Percentiles rank a stretch among this genome's conserved stretches.
Conservation (phyloP, 2,113 vertebrate species). For the Thinocorus orbignyianus region DNA sequence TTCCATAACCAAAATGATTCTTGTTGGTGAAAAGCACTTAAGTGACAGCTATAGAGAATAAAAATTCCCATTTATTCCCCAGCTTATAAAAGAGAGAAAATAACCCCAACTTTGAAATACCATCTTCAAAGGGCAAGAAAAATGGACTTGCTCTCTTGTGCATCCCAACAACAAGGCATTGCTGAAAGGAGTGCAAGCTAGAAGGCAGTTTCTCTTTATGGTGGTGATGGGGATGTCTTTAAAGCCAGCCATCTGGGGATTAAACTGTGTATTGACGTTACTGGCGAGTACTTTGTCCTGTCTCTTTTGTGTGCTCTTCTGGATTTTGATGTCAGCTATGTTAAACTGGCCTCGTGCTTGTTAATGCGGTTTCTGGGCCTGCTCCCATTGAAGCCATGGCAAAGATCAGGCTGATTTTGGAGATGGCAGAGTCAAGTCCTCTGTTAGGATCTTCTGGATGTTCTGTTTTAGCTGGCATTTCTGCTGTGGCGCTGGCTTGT, state of each 20-base stretch:
- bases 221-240: conserved; percentile 44
- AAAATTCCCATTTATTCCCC: background rate
- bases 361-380: conserved; percentile 52
- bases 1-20: background rate
- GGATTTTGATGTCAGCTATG: conserved; percentile 61
- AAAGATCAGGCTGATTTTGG: conserved; percentile 54
- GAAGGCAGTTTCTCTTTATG: conserved; percentile 54
- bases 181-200: conserved; percentile 40
- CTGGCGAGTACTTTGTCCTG: conserved; percentile 61
- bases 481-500: background rate
- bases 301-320: conserved; percentile 59
- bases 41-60: background rate
- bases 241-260: conserved; percentile 64
- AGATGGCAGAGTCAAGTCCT: background rate
- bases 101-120: background rate
- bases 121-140: conserved; percentile 46
- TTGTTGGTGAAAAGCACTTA: conserved; percentile 32
- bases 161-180: conserved; percentile 34
- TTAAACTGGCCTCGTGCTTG: conserved; percentile 54
- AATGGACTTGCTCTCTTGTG: conserved; percentile 27
- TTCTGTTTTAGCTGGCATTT: background rate
- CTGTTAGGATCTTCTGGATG: background rate
- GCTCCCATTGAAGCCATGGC: conserved; percentile 53
- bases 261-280: conserved; percentile 60
- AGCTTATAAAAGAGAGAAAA: background rate